These are phyloP conservation scores for Pelmatolapia mariae DNA, from an alignment of 2,113 vertebrate species.

Conservation along the genomic window DNA sequence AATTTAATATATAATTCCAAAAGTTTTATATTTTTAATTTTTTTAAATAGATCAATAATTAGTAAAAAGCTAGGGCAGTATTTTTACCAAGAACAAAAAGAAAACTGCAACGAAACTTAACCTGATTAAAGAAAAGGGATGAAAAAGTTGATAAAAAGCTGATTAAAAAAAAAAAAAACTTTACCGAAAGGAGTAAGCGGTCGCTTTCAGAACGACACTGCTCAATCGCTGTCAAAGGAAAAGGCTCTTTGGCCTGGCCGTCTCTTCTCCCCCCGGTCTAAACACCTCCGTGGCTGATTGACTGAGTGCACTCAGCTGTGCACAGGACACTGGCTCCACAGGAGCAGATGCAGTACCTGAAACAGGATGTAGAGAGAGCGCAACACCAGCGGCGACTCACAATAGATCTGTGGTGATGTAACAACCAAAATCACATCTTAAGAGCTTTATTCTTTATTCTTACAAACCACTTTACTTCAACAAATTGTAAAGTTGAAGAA, in stretches of 20 bases:
- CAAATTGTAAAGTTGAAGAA: not conserved
- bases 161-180: not conserved
- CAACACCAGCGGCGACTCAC: not conserved
- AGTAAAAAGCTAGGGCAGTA: not conserved
- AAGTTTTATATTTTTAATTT: not conserved
- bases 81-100: not conserved
- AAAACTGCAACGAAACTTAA: accelerated
- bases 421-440: not conserved
- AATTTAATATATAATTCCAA: not conserved
- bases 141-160: not conserved
- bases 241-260: not conserved
- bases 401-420: not conserved
- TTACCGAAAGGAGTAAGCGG: not conserved
- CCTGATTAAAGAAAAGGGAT: not conserved
- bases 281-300: not conserved
- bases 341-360: not conserved
- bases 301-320: not conserved
- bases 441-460: not conserved
- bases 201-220: not conserved
- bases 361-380: not conserved
- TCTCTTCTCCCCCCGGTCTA: not conserved
- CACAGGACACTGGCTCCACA: not conserved
- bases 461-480: not conserved
- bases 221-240: not conserved
- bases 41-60: not conserved